Percentiles rank a stretch among this genome's conserved stretches.
These are phyloP conservation scores for Decapterus maruadsi DNA, from an alignment of 2,797 vertebrate genomes.

Conservation along the genomic window DNA sequence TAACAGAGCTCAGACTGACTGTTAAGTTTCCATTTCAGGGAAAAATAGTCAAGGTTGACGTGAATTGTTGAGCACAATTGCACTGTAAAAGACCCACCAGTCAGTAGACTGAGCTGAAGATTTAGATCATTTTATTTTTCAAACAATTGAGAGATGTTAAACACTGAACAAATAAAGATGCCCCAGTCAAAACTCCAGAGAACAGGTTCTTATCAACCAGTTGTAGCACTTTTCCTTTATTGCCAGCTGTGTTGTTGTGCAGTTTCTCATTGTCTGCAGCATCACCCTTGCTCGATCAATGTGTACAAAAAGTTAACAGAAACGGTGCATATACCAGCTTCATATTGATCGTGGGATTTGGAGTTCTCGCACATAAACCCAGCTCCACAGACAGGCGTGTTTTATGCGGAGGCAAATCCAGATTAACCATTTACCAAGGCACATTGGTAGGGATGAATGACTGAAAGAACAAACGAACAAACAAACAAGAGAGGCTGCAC, in stretches of 20 bases:
- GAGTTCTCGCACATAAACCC: constrained; percentile 65
- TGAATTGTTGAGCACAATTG: neutral
- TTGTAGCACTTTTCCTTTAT: constrained; percentile 84
- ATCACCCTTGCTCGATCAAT: constrained; percentile 68
- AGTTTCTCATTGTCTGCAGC: constrained; percentile 76
- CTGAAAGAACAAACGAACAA: constrained; percentile 44
- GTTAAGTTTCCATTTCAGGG: neutral
- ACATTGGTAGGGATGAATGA: constrained; percentile 86
- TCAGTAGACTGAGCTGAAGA: constrained; percentile 57
- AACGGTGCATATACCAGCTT: constrained; percentile 81
- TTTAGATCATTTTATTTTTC: constrained; percentile 86
- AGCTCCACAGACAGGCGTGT: constrained; percentile 61
- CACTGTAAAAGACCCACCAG: constrained; percentile 43
- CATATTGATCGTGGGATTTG: constrained; percentile 66
- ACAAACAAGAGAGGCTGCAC: constrained; percentile 60
- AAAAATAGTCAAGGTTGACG: neutral
- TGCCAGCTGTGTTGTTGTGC: constrained; percentile 83
- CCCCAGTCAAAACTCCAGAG: constrained; percentile 78
- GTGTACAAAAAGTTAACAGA: constrained; percentile 70
- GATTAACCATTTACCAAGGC: constrained; percentile 84
- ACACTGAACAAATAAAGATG: constrained; percentile 86
- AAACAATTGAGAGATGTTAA: constrained; percentile 87
- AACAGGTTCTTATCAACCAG: constrained; percentile 79
- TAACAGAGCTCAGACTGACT: neutral
- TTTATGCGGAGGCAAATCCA: constrained; percentile 79